Evolutionary conservation across 2,113 vertebrate genomes (phyloP).

Genomic region (Aphyosemion australe): DNA sequence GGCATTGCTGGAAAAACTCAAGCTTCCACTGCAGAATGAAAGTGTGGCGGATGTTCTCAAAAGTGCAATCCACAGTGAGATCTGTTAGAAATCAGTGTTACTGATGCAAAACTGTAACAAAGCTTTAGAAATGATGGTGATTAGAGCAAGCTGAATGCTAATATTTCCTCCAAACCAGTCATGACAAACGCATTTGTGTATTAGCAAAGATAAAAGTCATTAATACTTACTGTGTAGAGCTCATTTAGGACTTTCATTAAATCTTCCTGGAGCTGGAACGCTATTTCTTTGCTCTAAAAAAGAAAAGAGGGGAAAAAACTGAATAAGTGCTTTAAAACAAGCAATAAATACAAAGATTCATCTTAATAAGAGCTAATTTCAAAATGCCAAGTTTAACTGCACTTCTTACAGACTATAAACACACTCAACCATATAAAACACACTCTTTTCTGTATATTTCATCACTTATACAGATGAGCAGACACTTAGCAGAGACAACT

Average conservation of each 20-base stretch:
- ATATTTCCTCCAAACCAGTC: conserved; percentile 6
- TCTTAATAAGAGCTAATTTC: too few relatives aligned
- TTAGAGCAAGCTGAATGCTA: neutral
- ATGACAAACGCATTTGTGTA: conserved; percentile 5
- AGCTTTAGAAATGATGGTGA: neutral
- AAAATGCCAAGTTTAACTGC: too few relatives aligned
- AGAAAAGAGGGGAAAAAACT: conserved; percentile 27
- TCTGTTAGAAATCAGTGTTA: conserved; percentile 4
- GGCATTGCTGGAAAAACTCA: too few relatives aligned
- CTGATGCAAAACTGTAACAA: conserved; percentile 2
- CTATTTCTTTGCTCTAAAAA: conserved; percentile 96
- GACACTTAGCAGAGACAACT: neutral
- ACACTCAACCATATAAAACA: neutral
- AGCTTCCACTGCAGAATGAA: too few relatives aligned
- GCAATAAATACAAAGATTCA: too few relatives aligned
- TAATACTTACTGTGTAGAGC: conserved; percentile 93
- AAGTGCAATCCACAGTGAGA: too few relatives aligned
- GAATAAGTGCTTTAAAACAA: neutral
- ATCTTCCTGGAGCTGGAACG: conserved; percentile 97
- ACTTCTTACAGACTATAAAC: too few relatives aligned
- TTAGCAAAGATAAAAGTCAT: conserved; percentile 20
- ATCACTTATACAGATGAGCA: neutral
- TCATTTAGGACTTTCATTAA: conserved; percentile 99
- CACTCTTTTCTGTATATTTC: neutral
- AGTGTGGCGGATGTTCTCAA: too few relatives aligned